Evolutionary conservation across 35 echinoderm and acorn worm species (phyloP), one percentile per base, ranked within the genome.

Genomic region (Apostichopus parvimensis): DNA sequence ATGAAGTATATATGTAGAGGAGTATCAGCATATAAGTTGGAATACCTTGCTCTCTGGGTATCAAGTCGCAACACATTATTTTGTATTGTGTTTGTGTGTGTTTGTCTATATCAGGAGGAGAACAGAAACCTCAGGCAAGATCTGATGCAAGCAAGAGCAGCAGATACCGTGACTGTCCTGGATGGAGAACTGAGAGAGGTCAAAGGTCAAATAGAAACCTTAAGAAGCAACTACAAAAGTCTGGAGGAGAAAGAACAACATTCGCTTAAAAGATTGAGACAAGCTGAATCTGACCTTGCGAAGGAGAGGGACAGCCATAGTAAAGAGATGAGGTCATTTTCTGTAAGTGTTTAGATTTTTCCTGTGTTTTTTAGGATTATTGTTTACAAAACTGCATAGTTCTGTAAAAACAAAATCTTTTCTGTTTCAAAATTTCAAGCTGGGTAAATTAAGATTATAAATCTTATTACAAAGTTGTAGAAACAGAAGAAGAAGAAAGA

Each of bases 201-300:
- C n/a, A 84, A 59, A 84, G 81, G 81, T 84, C 54, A 84, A 84
- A 25, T 84, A 0, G 12, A 53, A 59, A 59, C 15, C 1, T 59
- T 84, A 5, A 56, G 24, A 25, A n/a, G 15, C 81, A 84, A 84
- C 17, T 84, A 84, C 23, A n/a, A 84, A 15, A 58, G 54, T 60
- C 56, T 84, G 53, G 81, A 84, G 23, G 81, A 84, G 15, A 84
- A 84, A 59, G 81, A 84, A 15, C 55, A 9, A n/a, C 57, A n/a
- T 23, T 59, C 57, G 53, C 55, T 84, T 9, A 84, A 84, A 52
- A 84, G 81, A 84, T 54, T 84, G 81, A 84, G 81, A 24, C 17
- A 84, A 84, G 54, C 81, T 58, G 81, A 84, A 84, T 5, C 17
- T 6, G 57, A 18, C 7, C 81, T 84, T 59, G 57, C 17, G 8